Evolutionary conservation across 2,113 vertebrate genomes (phyloP), one percentile per base, ranked within the genome.

Genomic region (Sialia sialis): DNA sequence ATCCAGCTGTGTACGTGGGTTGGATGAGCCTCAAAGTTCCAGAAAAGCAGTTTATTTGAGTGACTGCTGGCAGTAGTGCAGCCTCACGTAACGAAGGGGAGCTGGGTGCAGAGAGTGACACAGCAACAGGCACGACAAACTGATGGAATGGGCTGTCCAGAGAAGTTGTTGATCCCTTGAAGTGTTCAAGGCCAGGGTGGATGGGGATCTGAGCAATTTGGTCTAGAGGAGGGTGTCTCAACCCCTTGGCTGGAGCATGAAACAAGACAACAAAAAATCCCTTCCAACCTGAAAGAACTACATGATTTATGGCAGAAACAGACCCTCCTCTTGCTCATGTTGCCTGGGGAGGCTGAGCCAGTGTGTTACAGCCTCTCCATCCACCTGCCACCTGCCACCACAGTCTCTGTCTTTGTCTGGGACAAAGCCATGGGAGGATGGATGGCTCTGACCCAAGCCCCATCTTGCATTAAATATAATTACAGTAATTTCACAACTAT

Each of bases 51-150:
- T 55, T 72, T 32, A 4, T 66, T 55, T 49, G 20, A 16, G 16
- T 13, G 52, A 59, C 16, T 46, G 55, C 39, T 77, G 60, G 22
- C 26, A 51, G 32, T 7, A 18, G 9, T 16, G 39, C 44, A 66
- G 62, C n/a, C 38, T 26, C 67, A 29, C 0, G 0, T 19, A 11
- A 16, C 1, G 9, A 60, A 77, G 44, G 23, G 16, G 14, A 76
- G 52, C 11, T 80, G 38, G 10, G 29, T 25, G 9, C 22, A 54
- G 63, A 68, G 68, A 30, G 14, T 26, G 21, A 23, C 27, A 23
- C 15, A 66, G 17, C n/a, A 68, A 5, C 26, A 46, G 49, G 10
- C 15, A 11, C 11, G 39, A 11, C 9, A 49, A 36, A 49, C 30
- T 43, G 27, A 9, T 34, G 46, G 39, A 41, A 30, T 2, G 7